Base-by-base conservation (phyloP, 1,140 invertebrate genomes). In the Bombus polaris region DNA sequence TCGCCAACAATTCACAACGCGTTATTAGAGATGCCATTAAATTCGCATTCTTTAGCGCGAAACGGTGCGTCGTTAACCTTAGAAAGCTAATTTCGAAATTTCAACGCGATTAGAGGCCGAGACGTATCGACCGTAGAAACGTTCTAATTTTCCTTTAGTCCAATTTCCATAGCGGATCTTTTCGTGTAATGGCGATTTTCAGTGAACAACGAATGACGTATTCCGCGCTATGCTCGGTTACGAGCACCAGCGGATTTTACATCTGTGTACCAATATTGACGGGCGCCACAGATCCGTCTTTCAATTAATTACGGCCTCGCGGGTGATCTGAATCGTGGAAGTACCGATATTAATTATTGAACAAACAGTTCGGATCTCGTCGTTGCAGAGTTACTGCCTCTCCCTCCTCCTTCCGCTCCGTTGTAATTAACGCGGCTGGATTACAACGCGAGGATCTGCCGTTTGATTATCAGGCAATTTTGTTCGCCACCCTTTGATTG, bases 311-410 rank as follows among this genome's bases (percentile, higher is more conserved):
- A 89, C 59, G 47, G 65, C 62, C 62, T 62, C 71, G 72, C 70
- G 70, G 59, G 28, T 53, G 82, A 83, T 74, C 77, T 78, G 72
- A 68, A 76, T 89, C 87, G 47, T 47, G 44, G 72, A 81, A 81
- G 77, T 76, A 25, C 35, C 68, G 87, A 88, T 89, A 89, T 88
- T 85, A 85, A 89, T 85, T 89, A 88, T 59, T 42, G 77, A 78
- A 85, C 88, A 85, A 88, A 85, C 88, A 78, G 73, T 78, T 81
- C 78, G 73, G 68, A 80, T 80, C 2, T 28, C 22, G 13, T 25
- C 22, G 25, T 68, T n/a, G 71, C 25, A 6, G 22, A 9, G 22
- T 57, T n/a, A 57, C 13, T 35, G 37, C 18, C 35, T 77, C 28
- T 42, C 57, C 37, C 18, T 32, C n/a, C 44, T 13, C 3, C 6